Base-by-base conservation (phyloP, 92 coral and sea anemone species). In the Phymanthus crucifer region DNA sequence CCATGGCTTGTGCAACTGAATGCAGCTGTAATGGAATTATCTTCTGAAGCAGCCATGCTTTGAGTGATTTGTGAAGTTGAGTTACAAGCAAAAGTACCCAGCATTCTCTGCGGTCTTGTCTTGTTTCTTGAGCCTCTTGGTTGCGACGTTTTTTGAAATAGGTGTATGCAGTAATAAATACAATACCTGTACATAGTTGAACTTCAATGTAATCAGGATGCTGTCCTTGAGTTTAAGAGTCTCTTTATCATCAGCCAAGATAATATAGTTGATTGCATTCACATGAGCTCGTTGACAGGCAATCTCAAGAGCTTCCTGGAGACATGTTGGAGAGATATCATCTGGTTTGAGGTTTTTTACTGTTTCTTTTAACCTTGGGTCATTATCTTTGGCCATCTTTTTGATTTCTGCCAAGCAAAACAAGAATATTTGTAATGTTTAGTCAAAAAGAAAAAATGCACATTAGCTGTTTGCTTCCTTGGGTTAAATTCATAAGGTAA, bases 301-400 rank as follows among this genome's bases (percentile, higher is more conserved):
- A n/a, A 75, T 97, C 32, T 87, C 75, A 43, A 96, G 82, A 0
- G 99, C 97, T 23, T 96, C 98, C 71, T 85, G 91, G 47, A 93
- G 85, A 80, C 99, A 96, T 0, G 89, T 76, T 19, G 87, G 82
- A 2, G 90, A 73, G 14, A 96, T 78, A 69, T 91, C 94, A 7
- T 77, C 81, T 29, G 54, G 66, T 24, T 76, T 73, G 29, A 92
- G 80, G 61, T 84, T 90, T 48, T 79, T 57, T 35, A 96, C 79
- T 33, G 86, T 82, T 47, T 84, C 92, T 35, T 79, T 81, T 35
- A 96, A 76, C 23, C 77, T 81, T 56, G 90, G 82, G 38, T 77
- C 80, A 70, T 92, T 87, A 9, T 93, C 95, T 35, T 76, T 79
- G n/a, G 99, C 98, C 65, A 92, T 87, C 52, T 80, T 88, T 82